Base-by-base conservation (phyloP, 2,888 invertebrate species). In the Plebejus anna region DNA sequence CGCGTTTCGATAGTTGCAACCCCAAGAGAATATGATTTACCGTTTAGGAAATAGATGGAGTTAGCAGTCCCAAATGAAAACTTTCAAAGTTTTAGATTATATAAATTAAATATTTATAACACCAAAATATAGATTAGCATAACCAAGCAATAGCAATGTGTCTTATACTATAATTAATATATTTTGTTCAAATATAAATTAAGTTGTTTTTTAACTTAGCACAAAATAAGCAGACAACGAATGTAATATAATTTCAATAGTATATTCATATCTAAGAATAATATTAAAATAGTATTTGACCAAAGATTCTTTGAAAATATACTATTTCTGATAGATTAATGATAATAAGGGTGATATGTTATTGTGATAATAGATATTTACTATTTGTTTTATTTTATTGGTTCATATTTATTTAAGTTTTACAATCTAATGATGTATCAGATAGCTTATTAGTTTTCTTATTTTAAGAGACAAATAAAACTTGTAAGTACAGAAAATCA, bases 351-450 rank as follows among this genome's bases (percentile, higher is more conserved):
- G 73, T 73, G 73, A 73, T 73, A 73, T 73, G 66, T 36, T 32
- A 47, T 32, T 73, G 73, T 73, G 73, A 73, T 73, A 73, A 72
- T 47, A 72, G 72, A 51, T 72, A 42, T 72, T 42, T 72, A 72
- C 28, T 47, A n/a, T 42, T 47, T 72, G 72, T 72, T 47, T 38
- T n/a, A 71, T 22, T 11, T 42, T 28, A 11, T 47, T 72, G 4
- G 5, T 51, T 22, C 16, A 72, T 66, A 66, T 61, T 61, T n/a
- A 2, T 59, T 59, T 28, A 66, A 66, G 36, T 36, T 66, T 32
- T 66, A 11, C n/a, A 57, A 61, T 61, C 28, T 61, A 22, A 61
- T 22, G 22, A 22, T 28, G 59, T 22, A 55, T 55, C 13, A 4
- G 11, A 16, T 55, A 55, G 55, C 13, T 16, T 55, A 13, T 55